Base-by-base conservation (phyloP, 2,888 invertebrate genomes). In the Baccha elongata region DNA sequence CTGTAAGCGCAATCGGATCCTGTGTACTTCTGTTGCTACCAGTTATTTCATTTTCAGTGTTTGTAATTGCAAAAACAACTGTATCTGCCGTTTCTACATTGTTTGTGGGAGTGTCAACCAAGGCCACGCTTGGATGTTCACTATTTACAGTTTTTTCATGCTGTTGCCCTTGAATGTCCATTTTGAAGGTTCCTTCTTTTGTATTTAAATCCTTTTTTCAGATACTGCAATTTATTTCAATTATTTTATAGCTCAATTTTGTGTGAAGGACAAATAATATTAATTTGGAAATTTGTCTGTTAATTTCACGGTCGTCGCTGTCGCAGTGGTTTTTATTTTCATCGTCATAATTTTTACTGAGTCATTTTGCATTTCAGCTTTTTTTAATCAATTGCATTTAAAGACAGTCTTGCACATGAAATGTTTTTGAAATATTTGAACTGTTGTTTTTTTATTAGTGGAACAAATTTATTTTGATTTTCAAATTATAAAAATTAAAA, bases 181-280 rank as follows among this genome's bases (percentile, higher is more conserved):
- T 75, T 71, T n/a, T 21, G 6, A 35, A 15, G 19, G 5, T 8
- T 26, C 10, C 13, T 17, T 42, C 4, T 48, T 48, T 15, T 32
- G n/a, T n/a, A n/a, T n/a, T n/a, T n/a, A n/a, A n/a, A 37, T 2
- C 5, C 4, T 26, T 52, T 26, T 48, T 17, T 52, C 10, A 3
- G 8, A 29, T n/a, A 19, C 6, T 50, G 15, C 11, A 19, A 13
- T 23, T 4, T 11, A 21, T 40, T 44, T 15, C 42, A 40, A 69
- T 50, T 48, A 35, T 65, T 65, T 69, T 48, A 44, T 8, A 65
- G 60, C 17, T 62, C 72, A 81, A 75, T 71, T 75, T 75, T 75
- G 71, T 81, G 81, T 67, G 71, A 81, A 81, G 75, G 81, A 81
- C 81, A 81, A 81, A 75, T 4, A 4, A 67, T 13, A 21, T 58